Percentiles rank a stretch among this genome's conserved stretches.
Conservation (phyloP, 1,140 invertebrate species). For the Drosophila rhopaloa region DNA sequence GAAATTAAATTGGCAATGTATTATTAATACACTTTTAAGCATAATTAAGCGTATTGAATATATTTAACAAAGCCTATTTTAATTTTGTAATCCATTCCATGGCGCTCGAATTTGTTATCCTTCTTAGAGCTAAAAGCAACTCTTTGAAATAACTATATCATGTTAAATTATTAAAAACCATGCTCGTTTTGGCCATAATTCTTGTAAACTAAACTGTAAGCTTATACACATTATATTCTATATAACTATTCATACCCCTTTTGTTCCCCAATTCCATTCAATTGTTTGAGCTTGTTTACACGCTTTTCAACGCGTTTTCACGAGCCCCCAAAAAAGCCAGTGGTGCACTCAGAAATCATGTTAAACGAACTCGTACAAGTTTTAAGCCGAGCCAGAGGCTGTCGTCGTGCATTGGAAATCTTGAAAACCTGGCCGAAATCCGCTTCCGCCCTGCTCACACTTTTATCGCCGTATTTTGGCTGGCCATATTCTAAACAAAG, state of each 20-base stretch:
- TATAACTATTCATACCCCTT: conserved; percentile 1
- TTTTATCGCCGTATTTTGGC: conserved; percentile 54
- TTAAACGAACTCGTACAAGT: conserved; percentile 72
- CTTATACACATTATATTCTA: too few relatives aligned
- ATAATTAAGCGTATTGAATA: background rate
- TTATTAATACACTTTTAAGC: background rate
- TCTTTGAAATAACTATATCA: background rate
- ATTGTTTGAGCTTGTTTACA: conserved; percentile 51
- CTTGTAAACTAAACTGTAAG: conserved; percentile 7
- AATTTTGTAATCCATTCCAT: background rate
- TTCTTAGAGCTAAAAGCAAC: background rate
- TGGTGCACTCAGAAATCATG: conserved; percentile 59
- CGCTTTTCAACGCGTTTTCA: conserved; percentile 44
- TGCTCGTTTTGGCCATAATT: too few relatives aligned
- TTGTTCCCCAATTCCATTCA: conserved; percentile 3
- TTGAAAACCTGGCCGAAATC: conserved; percentile 40
- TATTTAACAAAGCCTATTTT: background rate
- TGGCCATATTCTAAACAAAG: conserved; percentile 72
- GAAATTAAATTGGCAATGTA: background rate
- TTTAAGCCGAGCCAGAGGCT: conserved; percentile 60
- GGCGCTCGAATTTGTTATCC: too few relatives aligned
- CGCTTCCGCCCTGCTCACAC: conserved; percentile 48
- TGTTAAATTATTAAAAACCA: background rate
- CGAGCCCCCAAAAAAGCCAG: conserved; percentile 38
- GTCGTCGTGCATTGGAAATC: conserved; percentile 53